Conservation (phyloP, 2,113 vertebrate species). For the Oncorhynchus keta region DNA sequence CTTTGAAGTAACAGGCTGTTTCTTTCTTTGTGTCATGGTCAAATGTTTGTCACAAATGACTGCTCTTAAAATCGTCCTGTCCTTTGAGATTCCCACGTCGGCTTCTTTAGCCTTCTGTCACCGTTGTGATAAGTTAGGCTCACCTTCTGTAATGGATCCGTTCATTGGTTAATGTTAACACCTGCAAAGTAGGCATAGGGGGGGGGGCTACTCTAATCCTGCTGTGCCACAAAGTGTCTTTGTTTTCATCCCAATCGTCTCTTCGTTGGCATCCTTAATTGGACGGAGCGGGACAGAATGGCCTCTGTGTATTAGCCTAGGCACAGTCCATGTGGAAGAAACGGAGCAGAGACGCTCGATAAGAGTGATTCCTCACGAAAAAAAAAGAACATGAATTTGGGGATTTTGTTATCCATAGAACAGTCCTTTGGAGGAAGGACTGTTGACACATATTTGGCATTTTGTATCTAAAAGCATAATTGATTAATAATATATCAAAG, state of each 20-base stretch:
- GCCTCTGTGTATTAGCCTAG: not conserved
- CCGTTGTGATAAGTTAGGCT: not conserved
- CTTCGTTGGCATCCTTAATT: conserved; percentile 11
- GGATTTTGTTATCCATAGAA: too few relatives aligned
- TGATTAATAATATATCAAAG: too few relatives aligned
- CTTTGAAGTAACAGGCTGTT: not conserved
- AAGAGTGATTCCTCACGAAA: too few relatives aligned
- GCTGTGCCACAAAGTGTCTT: not conserved
- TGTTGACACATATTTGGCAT: too few relatives aligned
- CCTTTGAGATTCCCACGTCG: not conserved
- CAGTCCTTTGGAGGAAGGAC: too few relatives aligned
- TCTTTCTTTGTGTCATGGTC: not conserved
- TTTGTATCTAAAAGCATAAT: too few relatives aligned
- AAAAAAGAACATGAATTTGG: too few relatives aligned
- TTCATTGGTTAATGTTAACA: not conserved
- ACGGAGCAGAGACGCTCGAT: not conserved
- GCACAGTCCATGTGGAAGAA: not conserved
- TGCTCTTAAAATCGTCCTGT: not conserved
- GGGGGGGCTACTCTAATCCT: not conserved
- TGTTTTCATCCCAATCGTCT: not conserved
- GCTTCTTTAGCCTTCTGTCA: not conserved
- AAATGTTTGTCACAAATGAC: not conserved
- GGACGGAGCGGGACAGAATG: not conserved
- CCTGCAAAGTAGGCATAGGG: not conserved
- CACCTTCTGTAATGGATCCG: not conserved